Evolutionary conservation across 1,140 invertebrate genomes (phyloP), one percentile per base, ranked within the genome.

Genomic region (Paraescarpia echinospica): DNA sequence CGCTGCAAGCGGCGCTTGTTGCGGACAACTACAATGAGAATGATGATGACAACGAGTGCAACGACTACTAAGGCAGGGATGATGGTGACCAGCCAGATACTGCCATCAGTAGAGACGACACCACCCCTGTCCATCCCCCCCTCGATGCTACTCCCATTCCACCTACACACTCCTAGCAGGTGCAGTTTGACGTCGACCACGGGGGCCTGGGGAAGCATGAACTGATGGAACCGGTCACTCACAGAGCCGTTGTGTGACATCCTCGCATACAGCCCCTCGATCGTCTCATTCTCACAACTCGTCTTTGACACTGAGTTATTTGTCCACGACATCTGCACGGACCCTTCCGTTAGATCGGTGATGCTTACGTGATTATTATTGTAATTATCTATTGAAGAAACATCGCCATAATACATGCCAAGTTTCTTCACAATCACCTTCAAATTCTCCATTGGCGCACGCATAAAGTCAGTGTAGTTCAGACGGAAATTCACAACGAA

Each of bases 301-400:
- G 92, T 41, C 12, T 92, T 93, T 35, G 92, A 90, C 1, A 94
- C 91, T 22, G 93, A 92, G 31, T 91, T 93, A 59, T 94, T 94
- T 22, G 93, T 93, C 94, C 94, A 94, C 18, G 93, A 92, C 35
- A 94, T n/a, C 22, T 93, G 77, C 33, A 94, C 90, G 4, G 94
- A 94, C 5, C 94, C 94, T 18, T 89, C 35, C 4, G n/a, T n/a
- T 33, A 94, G 91, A 91, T 93, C 59, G 35, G 93, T 41, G 1
- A 94, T 92, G 2, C 92, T 92, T 8, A 94, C 93, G 33, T 92
- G 59, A 1, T 92, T 48, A 90, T 91, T 33, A 6, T 59, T 41
- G 59, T 22, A 18, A 90, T 33, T 41, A 89, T 94, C 94, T 0
- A 89, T 27, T 31, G 59, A 77, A 4, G 59, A 77, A 77, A 77